These are phyloP conservation scores for Nemurella pictetii DNA, from an alignment of 2,888 invertebrate species.

Conservation along the genomic window DNA sequence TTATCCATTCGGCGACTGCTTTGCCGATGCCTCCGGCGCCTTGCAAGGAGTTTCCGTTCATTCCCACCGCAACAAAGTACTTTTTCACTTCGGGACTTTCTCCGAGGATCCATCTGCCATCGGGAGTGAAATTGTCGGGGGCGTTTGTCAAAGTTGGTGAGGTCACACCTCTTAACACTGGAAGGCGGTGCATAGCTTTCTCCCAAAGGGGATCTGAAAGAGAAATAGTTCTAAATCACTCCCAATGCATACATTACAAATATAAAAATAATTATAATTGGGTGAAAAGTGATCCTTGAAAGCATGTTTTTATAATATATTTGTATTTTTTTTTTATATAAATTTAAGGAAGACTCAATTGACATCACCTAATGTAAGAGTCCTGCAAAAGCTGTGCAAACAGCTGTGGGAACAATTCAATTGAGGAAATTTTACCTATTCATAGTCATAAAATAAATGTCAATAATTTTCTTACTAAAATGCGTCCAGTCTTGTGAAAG, in stretches of 20 bases:
- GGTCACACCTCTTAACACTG: slow-evolving; percentile 57
- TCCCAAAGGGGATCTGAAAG: slow-evolving; percentile 57
- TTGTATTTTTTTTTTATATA: too few species aligned
- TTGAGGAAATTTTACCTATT: too few species aligned
- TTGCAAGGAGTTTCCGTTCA: slow-evolving; percentile 70
- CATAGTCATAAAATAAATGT: too few species aligned
- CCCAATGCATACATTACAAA: too few species aligned
- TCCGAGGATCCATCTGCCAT: slow-evolving; percentile 70
- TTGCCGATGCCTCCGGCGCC: slow-evolving; percentile 72
- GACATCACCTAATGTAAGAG: too few species aligned
- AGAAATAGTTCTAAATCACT: too few species aligned
- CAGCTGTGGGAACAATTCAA: too few species aligned
- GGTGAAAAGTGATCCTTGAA: too few species aligned
- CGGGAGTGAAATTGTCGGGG: slow-evolving; percentile 72
- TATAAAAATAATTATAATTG: too few species aligned
- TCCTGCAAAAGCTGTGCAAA: too few species aligned
- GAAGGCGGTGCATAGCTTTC: slow-evolving; percentile 59
- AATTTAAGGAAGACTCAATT: too few species aligned
- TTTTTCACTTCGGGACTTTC: slow-evolving; percentile 69
- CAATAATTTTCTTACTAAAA: slow-evolving; percentile 63
- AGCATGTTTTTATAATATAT: too few species aligned
- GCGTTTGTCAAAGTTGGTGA: slow-evolving; percentile 62
- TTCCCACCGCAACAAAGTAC: slow-evolving; percentile 73
- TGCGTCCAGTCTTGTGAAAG: slow-evolving; percentile 63
- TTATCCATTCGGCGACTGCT: slow-evolving; percentile 69